Percentiles rank a stretch among this genome's conserved stretches.
Evolutionary conservation across 2,113 vertebrate genomes (phyloP).

Genomic region (Anthoscopus minutus): DNA sequence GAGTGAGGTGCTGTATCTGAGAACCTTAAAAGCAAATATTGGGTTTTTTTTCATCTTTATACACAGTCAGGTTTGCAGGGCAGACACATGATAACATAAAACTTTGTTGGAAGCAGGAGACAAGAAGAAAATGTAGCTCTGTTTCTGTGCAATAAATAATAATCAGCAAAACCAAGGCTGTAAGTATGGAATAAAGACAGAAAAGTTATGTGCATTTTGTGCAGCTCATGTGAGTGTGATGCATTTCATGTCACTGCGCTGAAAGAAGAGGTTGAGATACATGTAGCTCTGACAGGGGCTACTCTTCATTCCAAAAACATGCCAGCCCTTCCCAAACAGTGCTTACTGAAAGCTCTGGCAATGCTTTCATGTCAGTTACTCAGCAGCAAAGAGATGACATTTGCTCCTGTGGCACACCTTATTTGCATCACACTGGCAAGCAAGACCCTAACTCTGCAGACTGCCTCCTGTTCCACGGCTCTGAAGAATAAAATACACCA

Average conservation of each 20-base stretch:
- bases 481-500: not conserved
- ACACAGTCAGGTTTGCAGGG: slow-evolving; percentile 58
- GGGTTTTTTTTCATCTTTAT: slow-evolving; percentile 51
- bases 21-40: slow-evolving; percentile 78
- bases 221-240: not conserved
- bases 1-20: slow-evolving; percentile 92
- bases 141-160: slow-evolving; percentile 19
- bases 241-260: not conserved
- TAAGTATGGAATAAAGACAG: not conserved
- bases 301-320: not conserved
- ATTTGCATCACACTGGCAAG: not conserved
- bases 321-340: not conserved
- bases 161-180: slow-evolving; percentile 33
- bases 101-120: slow-evolving; percentile 15
- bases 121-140: slow-evolving; percentile 18
- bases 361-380: not conserved
- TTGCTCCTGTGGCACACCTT: not conserved
- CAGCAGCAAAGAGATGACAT: slow-evolving; percentile 9
- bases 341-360: not conserved
- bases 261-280: not conserved
- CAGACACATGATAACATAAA: slow-evolving; percentile 54
- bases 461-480: not conserved
- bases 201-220: not conserved
- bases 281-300: not conserved
- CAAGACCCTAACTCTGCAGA: not conserved